Evolutionary conservation across 2,113 vertebrate species (phyloP), one percentile per base, ranked within the genome.

Genomic region (Oncorhynchus mykiss): DNA sequence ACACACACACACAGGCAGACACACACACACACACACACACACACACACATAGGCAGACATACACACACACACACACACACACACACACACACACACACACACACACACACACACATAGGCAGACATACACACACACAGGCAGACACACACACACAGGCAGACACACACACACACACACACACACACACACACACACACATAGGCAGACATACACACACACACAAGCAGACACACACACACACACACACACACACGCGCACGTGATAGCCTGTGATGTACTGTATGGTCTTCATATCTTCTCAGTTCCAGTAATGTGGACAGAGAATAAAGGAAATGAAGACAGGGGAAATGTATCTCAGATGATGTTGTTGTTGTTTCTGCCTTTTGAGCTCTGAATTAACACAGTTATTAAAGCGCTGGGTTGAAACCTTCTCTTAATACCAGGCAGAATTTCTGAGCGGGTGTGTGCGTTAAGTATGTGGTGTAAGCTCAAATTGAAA

Each of bases 391-490:
- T 87, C 80, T 60, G 87, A 90, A 91, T 94, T 88, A 92, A 90
- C 87, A 88, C 90, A 91, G 91, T 91, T 92, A 93, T 93, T 93
- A 92, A 93, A 92, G 86, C 88, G 85, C 80, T 72, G 85, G 89
- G 83, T 89, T 88, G 86, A 91, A 87, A 90, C 89, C 83, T 87
- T 67, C 76, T 79, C 83, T 88, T 87, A 91, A 91, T 88, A 85
- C 85, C 76, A 86, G 83, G 78, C 78, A 80, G 84, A 79, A 82
- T 80, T 59, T 80, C 88, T 83, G 84, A 80, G 84, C 80, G 73
- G 78, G 86, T 80, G 70, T 82, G 80, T 73, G 80, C 66, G 69
- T 72, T 82, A 73, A 75, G 80, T 76, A 64, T 73, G 78, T 70
- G 71, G 73, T 79, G 20, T 78, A 83, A 77, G 76, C 66, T 27